phyloP scores from a whole-genome alignment of 2,888 invertebrate genomes.

The Ashinkailepas kermadecensis region DNA sequence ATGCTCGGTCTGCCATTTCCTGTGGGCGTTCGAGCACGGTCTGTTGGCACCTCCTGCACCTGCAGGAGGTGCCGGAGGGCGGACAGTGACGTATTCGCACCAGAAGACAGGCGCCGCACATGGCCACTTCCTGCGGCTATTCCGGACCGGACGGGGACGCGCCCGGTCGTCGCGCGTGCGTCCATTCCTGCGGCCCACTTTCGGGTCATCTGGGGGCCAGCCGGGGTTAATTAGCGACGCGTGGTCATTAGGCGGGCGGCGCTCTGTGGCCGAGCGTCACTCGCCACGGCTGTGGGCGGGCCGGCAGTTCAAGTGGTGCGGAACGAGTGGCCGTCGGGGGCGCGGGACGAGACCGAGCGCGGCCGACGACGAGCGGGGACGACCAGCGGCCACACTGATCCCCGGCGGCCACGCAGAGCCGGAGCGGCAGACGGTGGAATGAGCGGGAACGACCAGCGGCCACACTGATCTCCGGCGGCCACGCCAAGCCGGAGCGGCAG shows the following conservation, averaged over 20 bases:
- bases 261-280: background rate
- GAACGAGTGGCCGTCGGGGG: background rate
- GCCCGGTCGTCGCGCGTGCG: background rate
- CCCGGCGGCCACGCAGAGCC: too few species aligned
- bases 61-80: too few species aligned
- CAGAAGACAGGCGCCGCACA: too few species aligned
- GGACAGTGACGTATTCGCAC: too few species aligned
- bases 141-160: background rate
- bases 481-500: too few species aligned
- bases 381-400: too few species aligned
- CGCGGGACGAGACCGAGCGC: too few species aligned
- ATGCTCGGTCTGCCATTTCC: background rate
- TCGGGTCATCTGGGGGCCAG: slow-evolving; percentile 6
- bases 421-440: too few species aligned
- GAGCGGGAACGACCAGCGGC: too few species aligned
- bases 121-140: background rate
- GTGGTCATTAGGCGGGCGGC: background rate
- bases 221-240: background rate
- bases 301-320: background rate
- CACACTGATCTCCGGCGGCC: too few species aligned
- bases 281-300: background rate
- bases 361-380: too few species aligned
- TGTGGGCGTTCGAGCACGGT: background rate
- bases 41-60: too few species aligned
- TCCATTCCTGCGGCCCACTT: background rate